A percentile compares a stretch with the other conserved stretches of the same genome.
Conservation (phyloP, 2,888 invertebrate genomes). For the Atethmia centrago region DNA sequence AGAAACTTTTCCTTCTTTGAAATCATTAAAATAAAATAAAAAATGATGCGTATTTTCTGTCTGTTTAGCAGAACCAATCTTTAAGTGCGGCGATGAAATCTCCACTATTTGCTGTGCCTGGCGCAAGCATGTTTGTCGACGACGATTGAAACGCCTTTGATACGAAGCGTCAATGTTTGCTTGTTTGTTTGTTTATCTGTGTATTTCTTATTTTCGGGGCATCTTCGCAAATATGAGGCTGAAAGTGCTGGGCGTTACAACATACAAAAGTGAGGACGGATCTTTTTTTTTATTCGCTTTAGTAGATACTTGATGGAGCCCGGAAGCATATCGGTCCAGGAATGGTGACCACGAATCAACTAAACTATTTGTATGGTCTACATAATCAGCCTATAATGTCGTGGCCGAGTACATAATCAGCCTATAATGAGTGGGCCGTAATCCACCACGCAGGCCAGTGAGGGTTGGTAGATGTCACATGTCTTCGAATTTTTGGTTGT, state of each 20-base stretch:
- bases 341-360: background rate
- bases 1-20: too few species aligned
- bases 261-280: background rate
- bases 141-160: constrained; percentile 79
- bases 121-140: constrained; percentile 74
- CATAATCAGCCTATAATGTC: too few species aligned
- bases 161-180: constrained; percentile 78
- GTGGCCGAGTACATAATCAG: too few species aligned
- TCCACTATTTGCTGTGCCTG: constrained; percentile 75
- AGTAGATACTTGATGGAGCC: too few species aligned
- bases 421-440: too few species aligned
- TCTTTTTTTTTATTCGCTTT: background rate
- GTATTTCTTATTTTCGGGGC: constrained; percentile 64
- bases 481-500: too few species aligned
- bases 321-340: background rate
- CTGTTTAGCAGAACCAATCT: constrained; percentile 35
- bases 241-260: constrained; percentile 50
- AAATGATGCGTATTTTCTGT: background rate
- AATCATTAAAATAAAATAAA: background rate
- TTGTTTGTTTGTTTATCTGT: constrained; percentile 71
- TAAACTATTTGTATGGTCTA: background rate
- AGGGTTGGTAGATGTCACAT: too few species aligned
- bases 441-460: too few species aligned
- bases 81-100: constrained; percentile 57
- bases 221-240: constrained; percentile 60